Evolutionary conservation across 2,113 vertebrate species (phyloP).

Genomic region (Nothocercus julius): DNA sequence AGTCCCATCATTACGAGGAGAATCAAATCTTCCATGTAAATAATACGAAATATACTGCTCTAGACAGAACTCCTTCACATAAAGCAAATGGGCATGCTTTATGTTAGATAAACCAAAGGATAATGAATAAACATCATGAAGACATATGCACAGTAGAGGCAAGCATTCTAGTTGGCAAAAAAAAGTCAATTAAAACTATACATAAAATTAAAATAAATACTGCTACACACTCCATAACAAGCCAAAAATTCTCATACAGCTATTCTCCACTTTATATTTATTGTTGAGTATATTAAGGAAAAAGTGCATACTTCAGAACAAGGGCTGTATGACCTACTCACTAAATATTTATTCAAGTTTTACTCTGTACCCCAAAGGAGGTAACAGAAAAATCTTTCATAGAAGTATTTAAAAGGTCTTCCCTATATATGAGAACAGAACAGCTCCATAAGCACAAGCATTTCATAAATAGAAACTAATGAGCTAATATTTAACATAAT

Average conservation of each 20-base stretch:
- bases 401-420: not conserved
- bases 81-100: not conserved
- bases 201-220: not conserved
- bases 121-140: not conserved
- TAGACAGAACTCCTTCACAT: not conserved
- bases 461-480: constrained; percentile 13
- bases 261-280: not conserved
- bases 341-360: not conserved
- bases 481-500: constrained; percentile 8
- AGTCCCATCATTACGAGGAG: not conserved
- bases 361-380: not conserved
- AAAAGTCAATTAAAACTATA: not conserved
- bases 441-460: not conserved
- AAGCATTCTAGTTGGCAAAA: not conserved
- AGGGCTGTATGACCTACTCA: not conserved
- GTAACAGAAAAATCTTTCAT: not conserved
- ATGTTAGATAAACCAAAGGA: not conserved
- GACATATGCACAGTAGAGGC: not conserved
- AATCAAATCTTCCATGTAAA: not conserved
- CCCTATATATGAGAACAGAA: not conserved
- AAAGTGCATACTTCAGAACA: not conserved
- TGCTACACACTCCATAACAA: not conserved
- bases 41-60: not conserved
- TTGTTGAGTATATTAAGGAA: not conserved
- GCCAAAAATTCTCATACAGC: not conserved